A percentile compares a stretch with the other conserved stretches of the same genome.
phyloP scores from a whole-genome alignment of 1,140 invertebrate genomes.

The Bradysia coprophila region DNA sequence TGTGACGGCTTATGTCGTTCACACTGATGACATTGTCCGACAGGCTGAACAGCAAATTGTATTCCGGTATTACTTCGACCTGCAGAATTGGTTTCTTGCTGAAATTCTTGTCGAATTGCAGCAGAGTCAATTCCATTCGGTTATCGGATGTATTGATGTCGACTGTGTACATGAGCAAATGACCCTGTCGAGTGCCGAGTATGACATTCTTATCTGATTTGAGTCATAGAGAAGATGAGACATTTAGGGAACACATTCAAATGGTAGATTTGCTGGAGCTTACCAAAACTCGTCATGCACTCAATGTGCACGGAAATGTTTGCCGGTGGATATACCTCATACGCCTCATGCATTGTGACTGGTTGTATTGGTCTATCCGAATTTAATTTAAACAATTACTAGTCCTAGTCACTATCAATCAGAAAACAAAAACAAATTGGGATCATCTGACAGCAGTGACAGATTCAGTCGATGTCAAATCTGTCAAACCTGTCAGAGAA shows the following conservation, averaged over 20 bases:
- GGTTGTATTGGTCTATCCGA: too few species aligned
- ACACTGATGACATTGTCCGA: slow-evolving; percentile 76
- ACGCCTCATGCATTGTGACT: slow-evolving; percentile 64
- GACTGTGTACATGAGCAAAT: slow-evolving; percentile 79
- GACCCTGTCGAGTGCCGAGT: slow-evolving; percentile 82
- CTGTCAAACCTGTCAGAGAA: too few species aligned
- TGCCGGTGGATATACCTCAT: slow-evolving; percentile 55
- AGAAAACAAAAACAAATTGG: too few species aligned
- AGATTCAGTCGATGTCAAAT: too few species aligned
- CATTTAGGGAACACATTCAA: too few species aligned
- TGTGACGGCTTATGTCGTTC: slow-evolving; percentile 63
- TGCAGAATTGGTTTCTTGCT: slow-evolving; percentile 87
- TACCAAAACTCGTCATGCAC: slow-evolving; percentile 79
- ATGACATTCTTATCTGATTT: slow-evolving; percentile 76
- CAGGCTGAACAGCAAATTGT: slow-evolving; percentile 70
- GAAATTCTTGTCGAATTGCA: slow-evolving; percentile 81
- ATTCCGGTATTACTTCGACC: slow-evolving; percentile 72
- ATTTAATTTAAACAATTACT: too few species aligned
- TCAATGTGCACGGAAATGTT: slow-evolving; percentile 80
- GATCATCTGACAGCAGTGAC: too few species aligned
- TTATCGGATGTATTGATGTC: slow-evolving; percentile 35
- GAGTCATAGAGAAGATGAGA: slow-evolving; percentile 7
- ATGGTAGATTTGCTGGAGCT: too few species aligned
- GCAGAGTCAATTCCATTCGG: slow-evolving; percentile 49
- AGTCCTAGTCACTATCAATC: too few species aligned